Conservation (phyloP, 2,113 vertebrate genomes). For the Hystrix brachyura region DNA sequence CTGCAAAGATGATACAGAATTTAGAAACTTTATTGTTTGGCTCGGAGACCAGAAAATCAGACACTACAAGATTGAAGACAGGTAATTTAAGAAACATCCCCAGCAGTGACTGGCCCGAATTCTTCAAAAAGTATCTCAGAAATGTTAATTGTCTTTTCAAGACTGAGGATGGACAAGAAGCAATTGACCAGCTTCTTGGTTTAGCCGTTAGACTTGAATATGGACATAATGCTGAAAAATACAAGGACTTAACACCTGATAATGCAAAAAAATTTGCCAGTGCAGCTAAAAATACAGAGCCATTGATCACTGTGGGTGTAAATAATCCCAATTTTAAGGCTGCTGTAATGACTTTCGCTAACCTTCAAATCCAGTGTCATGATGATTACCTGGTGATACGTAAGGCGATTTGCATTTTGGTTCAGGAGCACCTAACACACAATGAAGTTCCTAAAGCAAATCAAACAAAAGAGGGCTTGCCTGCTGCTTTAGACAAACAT, state of each 20-base stretch:
- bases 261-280: conserved; percentile 86
- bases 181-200: conserved; percentile 96
- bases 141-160: conserved; percentile 96
- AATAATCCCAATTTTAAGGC: conserved; percentile 96
- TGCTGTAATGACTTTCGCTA: conserved; percentile 94
- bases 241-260: not conserved
- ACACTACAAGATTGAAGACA: too few relatives aligned
- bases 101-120: not conserved
- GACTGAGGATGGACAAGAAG: conserved; percentile 92
- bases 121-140: conserved; percentile 92
- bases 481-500: too few relatives aligned
- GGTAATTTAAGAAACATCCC: too few relatives aligned
- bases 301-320: conserved; percentile 93
- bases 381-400: conserved; percentile 97
- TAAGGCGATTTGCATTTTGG: conserved; percentile 85
- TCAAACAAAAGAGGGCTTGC: not conserved
- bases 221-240: conserved; percentile 91
- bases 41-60: too few relatives aligned
- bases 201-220: conserved; percentile 97
- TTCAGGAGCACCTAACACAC: conserved; percentile 80
- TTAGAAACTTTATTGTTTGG: too few relatives aligned
- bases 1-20: conserved; percentile 90
- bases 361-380: conserved; percentile 95
- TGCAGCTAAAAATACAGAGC: conserved; percentile 90
- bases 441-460: not conserved